Base-by-base conservation (phyloP, 1,140 invertebrate species). In the Polypedilum pembai region DNA sequence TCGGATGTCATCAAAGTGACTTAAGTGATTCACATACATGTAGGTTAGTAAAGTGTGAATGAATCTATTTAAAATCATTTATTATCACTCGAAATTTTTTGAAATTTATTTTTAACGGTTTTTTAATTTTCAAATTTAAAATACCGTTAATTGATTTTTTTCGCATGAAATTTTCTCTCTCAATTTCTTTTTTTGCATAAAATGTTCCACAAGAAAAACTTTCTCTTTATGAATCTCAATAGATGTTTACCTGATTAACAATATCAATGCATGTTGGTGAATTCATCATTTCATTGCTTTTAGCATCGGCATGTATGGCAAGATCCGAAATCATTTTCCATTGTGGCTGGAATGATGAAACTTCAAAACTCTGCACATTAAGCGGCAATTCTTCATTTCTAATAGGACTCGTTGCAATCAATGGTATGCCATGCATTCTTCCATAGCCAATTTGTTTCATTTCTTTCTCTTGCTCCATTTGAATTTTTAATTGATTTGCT, bases 401-500 rank as follows among this genome's bases (percentile, higher is more conserved):
- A 1, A 98, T 95, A 4, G 96, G 96, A 78, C 93, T 95, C 10
- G 94, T 94, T 1, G 96, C 96, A 21, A 98, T 94, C 90, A 98
- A 94, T 0, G 95, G 96, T 74, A 98, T 96, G 40, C 96, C 96
- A 83, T 97, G 92, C 89, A 96, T 95, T 66, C 88, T 87, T 75
- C 92, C 93, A 81, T 95, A 94, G 73, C 94, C 94, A 78, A 97
- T 84, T 80, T 96, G 94, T 75, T 94, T 88, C 75, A 95, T 95
- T 85, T 96, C 95, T 92, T 98, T 98, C 84, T 99, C 96, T 81
- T 93, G 91, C 80, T 96, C 94, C 89, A 98, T 94, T 82, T 98
- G 94, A 83, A 98, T 93, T 83, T 98, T 98, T 88, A 98, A 92
- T 76, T 97, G 90, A 41, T 98, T 93, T 56, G 93, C 95, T 80